phyloP scores from a whole-genome alignment of 2,113 vertebrate genomes.

The Stomatorhinus ivindoensis region DNA sequence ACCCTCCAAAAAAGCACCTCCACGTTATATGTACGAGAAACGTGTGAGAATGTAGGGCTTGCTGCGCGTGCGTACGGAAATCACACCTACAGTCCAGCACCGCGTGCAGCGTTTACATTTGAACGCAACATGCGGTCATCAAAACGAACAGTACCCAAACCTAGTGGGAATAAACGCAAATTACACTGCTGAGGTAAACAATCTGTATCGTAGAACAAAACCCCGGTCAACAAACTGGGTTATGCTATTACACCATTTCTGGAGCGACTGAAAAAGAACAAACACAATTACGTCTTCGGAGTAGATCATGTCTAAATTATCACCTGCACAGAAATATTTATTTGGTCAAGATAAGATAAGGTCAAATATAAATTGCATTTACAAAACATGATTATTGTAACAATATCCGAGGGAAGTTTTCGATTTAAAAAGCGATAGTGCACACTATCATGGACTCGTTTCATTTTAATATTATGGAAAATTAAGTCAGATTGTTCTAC shows the following conservation, averaged over 20 bases:
- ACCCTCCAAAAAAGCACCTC: neutral
- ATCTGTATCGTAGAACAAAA: neutral
- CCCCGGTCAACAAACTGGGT: neutral
- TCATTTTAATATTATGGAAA: neutral
- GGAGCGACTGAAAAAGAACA: neutral
- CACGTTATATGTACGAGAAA: neutral
- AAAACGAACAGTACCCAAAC: neutral
- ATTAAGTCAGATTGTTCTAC: neutral
- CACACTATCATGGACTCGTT: neutral
- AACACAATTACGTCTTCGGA: neutral
- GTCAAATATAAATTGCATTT: neutral
- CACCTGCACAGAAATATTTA: neutral
- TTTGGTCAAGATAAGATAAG: neutral
- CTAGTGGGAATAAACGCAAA: neutral
- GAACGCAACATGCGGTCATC: neutral
- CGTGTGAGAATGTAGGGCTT: neutral
- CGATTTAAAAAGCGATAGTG: neutral
- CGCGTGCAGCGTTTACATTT: neutral
- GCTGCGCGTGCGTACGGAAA: neutral
- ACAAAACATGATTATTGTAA: neutral
- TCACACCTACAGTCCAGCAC: neutral
- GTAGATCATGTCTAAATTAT: neutral
- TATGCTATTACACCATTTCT: neutral
- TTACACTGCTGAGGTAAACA: neutral
- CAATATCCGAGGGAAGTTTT: neutral